Evolutionary conservation across 1,140 invertebrate species (phyloP).

Genomic region (Heliconius eleuchia): DNA sequence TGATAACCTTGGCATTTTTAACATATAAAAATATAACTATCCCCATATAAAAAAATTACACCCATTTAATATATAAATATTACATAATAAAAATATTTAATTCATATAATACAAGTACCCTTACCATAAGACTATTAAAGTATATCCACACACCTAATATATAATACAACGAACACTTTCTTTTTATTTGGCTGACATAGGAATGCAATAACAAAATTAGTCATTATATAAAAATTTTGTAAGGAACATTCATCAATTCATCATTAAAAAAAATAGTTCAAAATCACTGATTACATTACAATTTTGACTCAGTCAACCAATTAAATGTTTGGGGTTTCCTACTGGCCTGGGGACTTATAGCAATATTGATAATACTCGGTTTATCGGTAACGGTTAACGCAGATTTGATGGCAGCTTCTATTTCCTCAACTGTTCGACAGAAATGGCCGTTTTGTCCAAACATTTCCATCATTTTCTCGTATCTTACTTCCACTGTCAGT

Average conservation of each 20-base stretch:
- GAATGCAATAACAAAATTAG: neutral
- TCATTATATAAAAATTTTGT: neutral
- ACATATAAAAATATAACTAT: too few species aligned
- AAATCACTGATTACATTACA: constrained; percentile 78
- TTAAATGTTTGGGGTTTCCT: constrained; percentile 94
- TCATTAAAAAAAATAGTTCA: neutral
- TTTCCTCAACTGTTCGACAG: constrained; percentile 88
- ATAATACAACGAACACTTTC: too few species aligned
- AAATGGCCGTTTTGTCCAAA: constrained; percentile 92
- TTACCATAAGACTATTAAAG: neutral
- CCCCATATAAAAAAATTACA: too few species aligned
- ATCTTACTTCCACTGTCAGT: constrained; percentile 88
- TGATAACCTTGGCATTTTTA: neutral
- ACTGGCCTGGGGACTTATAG: constrained; percentile 93
- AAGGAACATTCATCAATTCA: neutral
- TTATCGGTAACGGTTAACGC: constrained; percentile 86
- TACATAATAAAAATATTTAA: neutral
- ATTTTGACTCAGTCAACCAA: constrained; percentile 96
- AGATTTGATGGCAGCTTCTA: constrained; percentile 86
- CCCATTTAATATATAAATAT: neutral
- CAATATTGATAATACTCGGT: constrained; percentile 94
- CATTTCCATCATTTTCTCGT: constrained; percentile 94
- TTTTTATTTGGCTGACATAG: neutral
- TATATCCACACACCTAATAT: neutral
- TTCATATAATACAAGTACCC: neutral